Base-by-base conservation (phyloP, 2,113 vertebrate species). In the Cheirogaleus medius region DNA sequence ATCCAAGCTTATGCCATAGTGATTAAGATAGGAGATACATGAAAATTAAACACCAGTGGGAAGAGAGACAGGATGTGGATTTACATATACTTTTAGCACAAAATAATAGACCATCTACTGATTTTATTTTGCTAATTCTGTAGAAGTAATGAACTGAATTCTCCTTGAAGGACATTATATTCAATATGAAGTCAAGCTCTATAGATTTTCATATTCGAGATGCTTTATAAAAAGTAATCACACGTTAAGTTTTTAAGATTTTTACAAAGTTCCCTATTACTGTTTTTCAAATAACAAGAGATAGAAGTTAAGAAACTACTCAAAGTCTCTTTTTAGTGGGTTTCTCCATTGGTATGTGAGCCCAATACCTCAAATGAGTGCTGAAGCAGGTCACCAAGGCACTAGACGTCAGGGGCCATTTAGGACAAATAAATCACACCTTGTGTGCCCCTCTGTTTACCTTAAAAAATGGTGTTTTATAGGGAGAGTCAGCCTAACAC, bases 41-140 rank as follows among this genome's bases (percentile, higher is more conserved):
- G n/a, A 87, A 97, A 93, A 96, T 97, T 89, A 94, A 95, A 90
- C 58, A 71, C 9, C 52, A 68, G 42, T 84, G 29, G 47, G 69
- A 93, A 1, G 87, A 83, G 25, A 69, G 15, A 17, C 1, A 85
- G n/a, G 77, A 25, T 23, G 4, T 73, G 3, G 77, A 60, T 89
- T 96, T 95, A 92, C 37, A 42, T 73, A 56, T n/a, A 32, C 5
- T 5, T 23, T 88, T 71, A 87, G 25, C 25, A 90, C 29, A 87
- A 96, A 74, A 69, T 54, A 68, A 84, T 39, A 34, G 37, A 58
- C 13, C 23, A 54, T 85, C 44, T 42, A 69, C 60, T 68, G 17
- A 76, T 88, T 90, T 87, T 88, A 49, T 68, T 89, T 32, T 90
- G 23, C 14, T 74, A 44, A 18, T 52, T 92, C 37, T 77, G 27